These are phyloP conservation scores for Sardinella longiceps DNA, from an alignment of 2,797 vertebrate species.

Conservation along the genomic window DNA sequence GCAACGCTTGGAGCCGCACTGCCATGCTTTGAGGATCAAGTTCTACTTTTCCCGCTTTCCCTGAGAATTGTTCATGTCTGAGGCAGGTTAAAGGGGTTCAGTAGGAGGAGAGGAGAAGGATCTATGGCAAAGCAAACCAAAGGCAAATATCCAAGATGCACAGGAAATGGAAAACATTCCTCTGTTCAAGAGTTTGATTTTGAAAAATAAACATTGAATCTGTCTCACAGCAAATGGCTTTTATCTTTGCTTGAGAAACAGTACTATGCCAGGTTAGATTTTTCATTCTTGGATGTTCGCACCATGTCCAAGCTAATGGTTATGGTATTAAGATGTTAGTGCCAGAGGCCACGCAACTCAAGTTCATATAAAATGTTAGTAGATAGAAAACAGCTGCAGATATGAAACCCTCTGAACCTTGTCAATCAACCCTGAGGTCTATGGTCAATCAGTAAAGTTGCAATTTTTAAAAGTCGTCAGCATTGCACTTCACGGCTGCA, in stretches of 20 bases:
- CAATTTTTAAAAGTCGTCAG: background rate
- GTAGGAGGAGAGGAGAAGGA: constrained; percentile 9
- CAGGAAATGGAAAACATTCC: background rate
- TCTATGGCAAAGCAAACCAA: constrained; percentile 41
- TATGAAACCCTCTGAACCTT: background rate
- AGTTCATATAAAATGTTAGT: constrained; percentile 12
- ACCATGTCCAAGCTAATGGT: constrained; percentile 32
- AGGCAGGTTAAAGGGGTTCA: background rate
- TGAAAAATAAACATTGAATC: background rate
- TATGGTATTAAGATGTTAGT: constrained; percentile 34
- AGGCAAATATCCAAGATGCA: constrained; percentile 49
- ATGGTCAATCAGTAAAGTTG: background rate
- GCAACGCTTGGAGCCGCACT: background rate
- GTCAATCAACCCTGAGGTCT: constrained; percentile 1
- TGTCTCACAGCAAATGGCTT: background rate
- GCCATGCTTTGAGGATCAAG: background rate
- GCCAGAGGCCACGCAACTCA: constrained; percentile 2
- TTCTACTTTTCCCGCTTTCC: background rate
- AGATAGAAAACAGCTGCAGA: background rate
- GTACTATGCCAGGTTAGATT: background rate
- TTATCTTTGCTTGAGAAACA: background rate
- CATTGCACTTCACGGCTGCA: background rate
- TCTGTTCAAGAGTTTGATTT: background rate
- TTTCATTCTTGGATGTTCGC: constrained; percentile 47
- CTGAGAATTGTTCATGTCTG: constrained; percentile 17